Percentiles rank a stretch among this genome's conserved stretches.
phyloP scores from a whole-genome alignment of 2,888 invertebrate genomes.

The Drosophila paracracens region DNA sequence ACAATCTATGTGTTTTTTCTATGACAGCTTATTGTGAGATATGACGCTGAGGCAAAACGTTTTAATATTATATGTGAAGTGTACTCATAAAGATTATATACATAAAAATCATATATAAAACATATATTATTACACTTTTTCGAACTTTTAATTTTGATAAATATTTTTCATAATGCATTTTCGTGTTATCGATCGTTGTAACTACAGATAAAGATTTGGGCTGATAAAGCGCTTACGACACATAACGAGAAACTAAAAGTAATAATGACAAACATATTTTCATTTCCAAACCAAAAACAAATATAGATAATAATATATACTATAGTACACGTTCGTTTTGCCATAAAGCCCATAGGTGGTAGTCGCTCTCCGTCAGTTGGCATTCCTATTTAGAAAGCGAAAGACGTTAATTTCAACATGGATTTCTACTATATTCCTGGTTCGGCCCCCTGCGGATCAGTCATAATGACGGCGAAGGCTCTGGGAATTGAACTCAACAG shows the following conservation, averaged over 20 bases:
- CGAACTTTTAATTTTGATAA: not conserved
- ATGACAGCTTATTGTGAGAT: not conserved
- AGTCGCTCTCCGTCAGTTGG: not conserved
- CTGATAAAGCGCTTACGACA: not conserved
- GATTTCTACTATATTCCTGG: slow-evolving; percentile 57
- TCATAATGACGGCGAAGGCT: slow-evolving; percentile 88
- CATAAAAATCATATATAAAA: not conserved
- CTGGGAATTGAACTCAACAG: slow-evolving; percentile 88
- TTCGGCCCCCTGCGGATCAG: slow-evolving; percentile 88
- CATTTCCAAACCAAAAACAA: not conserved
- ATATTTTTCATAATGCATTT: not conserved
- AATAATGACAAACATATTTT: slow-evolving; percentile 11
- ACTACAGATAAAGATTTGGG: not conserved
- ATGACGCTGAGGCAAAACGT: not conserved
- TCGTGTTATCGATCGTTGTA: not conserved
- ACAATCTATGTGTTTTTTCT: not conserved
- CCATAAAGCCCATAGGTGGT: slow-evolving; percentile 22
- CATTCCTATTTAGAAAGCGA: not conserved
- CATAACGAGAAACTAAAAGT: slow-evolving; percentile 5
- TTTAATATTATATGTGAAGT: not conserved
- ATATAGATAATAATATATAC: slow-evolving; percentile 2
- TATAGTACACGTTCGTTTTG: not conserved
- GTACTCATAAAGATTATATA: too few relatives aligned
- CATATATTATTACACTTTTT: too few relatives aligned
- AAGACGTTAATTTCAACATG: slow-evolving; percentile 27